Percentiles rank a stretch among this genome's conserved stretches.
Evolutionary conservation across 2,797 vertebrate species (phyloP).

Genomic region (Chaunax sp.): DNA sequence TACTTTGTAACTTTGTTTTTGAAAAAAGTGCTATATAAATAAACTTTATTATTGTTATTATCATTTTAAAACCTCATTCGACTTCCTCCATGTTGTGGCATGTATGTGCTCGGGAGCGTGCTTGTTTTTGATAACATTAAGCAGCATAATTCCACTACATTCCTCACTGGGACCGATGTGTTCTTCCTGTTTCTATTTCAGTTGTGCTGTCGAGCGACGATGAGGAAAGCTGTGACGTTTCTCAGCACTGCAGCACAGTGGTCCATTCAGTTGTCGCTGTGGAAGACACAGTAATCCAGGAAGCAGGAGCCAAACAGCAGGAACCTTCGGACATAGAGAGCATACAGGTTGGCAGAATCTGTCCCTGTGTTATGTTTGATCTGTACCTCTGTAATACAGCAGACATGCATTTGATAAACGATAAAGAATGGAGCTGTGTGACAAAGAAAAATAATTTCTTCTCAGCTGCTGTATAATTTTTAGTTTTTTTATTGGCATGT

Average conservation of each 20-base stretch:
- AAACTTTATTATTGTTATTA: too few relatives aligned
- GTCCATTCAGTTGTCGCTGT: slow-evolving; percentile 41
- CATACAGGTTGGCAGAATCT: slow-evolving; percentile 52
- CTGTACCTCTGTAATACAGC: neutral
- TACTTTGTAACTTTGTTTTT: too few relatives aligned
- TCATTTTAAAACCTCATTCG: slow-evolving; percentile 28
- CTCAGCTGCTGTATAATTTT: neutral
- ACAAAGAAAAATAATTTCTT: neutral
- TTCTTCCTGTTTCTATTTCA: slow-evolving; percentile 63
- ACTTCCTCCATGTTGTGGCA: neutral
- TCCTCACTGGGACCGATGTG: neutral
- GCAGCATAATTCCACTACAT: neutral
- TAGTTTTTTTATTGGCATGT: neutral
- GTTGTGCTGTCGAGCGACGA: slow-evolving; percentile 96
- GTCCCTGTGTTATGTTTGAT: neutral
- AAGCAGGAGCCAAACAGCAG: slow-evolving; percentile 28
- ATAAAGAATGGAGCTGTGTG: neutral
- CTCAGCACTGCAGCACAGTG: neutral
- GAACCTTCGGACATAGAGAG: slow-evolving; percentile 20
- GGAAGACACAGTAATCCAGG: slow-evolving; percentile 33
- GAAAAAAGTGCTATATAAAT: too few relatives aligned
- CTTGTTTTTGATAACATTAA: neutral
- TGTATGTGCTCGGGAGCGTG: neutral
- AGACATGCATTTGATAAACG: slow-evolving; percentile 9
- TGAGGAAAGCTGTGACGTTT: slow-evolving; percentile 74